Conservation (phyloP, 1,140 invertebrate genomes). For the Scaptomyza hsui region DNA sequence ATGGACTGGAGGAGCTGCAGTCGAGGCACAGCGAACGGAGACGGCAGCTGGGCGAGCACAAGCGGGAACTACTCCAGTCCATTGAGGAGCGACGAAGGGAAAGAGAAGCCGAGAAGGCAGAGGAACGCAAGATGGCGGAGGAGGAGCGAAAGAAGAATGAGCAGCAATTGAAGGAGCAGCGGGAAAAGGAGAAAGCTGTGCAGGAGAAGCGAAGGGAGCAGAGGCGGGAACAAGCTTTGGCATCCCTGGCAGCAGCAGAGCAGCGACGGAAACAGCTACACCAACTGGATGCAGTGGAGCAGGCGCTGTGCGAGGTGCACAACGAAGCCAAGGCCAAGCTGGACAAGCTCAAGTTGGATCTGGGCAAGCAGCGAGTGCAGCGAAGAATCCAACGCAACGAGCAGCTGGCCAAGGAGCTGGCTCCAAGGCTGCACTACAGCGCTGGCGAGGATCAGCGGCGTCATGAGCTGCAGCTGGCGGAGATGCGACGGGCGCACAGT, state of each 20-base stretch:
- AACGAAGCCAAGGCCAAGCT: slow-evolving; percentile 62
- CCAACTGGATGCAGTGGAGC: slow-evolving; percentile 68
- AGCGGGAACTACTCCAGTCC: slow-evolving; percentile 52
- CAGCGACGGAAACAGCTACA: slow-evolving; percentile 55
- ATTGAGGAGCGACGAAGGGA: slow-evolving; percentile 55
- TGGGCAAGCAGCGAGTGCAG: slow-evolving; percentile 45
- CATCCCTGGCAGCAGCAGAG: slow-evolving; percentile 69
- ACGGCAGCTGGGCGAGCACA: slow-evolving; percentile 59
- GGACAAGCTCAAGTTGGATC: slow-evolving; percentile 53
- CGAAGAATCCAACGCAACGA: slow-evolving; percentile 51
- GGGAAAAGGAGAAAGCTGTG: slow-evolving; percentile 45
- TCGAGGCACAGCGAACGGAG: slow-evolving; percentile 35
- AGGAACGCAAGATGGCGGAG: slow-evolving; percentile 33
- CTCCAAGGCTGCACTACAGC: slow-evolving; percentile 64
- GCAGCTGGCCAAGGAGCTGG: slow-evolving; percentile 50
- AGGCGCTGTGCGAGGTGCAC: slow-evolving; percentile 63
- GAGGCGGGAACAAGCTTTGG: slow-evolving; percentile 61
- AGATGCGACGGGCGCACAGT: slow-evolving; percentile 68
- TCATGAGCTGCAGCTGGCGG: slow-evolving; percentile 47
- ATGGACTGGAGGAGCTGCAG: slow-evolving; percentile 66
- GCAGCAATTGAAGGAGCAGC: slow-evolving; percentile 47
- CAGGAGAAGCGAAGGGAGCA: slow-evolving; percentile 40
- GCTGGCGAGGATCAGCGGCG: slow-evolving; percentile 57
- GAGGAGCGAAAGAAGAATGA: slow-evolving; percentile 48
- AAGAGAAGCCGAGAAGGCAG: slow-evolving; percentile 38